A percentile compares a stretch with the other conserved stretches of the same genome.
Conservation (phyloP, 2,888 invertebrate species). For the Drepanosiphum platanoidis region DNA sequence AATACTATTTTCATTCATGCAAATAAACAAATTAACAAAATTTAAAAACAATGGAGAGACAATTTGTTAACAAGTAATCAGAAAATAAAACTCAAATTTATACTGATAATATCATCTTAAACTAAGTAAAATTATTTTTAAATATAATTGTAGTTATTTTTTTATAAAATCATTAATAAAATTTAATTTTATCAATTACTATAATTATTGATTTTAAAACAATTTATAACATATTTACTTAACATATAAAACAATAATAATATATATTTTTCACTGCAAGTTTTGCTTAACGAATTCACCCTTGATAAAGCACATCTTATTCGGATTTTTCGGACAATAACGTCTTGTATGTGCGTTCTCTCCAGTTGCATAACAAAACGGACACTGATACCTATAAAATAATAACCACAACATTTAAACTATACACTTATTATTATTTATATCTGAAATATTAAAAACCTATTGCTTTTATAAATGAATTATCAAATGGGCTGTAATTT, state of each 20-base stretch:
- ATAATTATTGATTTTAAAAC: conserved; percentile 58
- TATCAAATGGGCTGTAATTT: too few relatives aligned
- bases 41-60: conserved; percentile 53
- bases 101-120: conserved; percentile 59
- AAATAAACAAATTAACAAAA: conserved; percentile 50
- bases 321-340: conserved; percentile 73
- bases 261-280: conserved; percentile 48
- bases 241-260: conserved; percentile 54
- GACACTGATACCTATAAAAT: conserved; percentile 75
- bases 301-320: conserved; percentile 60
- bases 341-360: conserved; percentile 80
- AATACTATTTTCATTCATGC: conserved; percentile 59
- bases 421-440: too few relatives aligned
- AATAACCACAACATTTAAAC: neutral
- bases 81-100: conserved; percentile 60
- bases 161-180: conserved; percentile 50
- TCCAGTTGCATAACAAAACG: conserved; percentile 76
- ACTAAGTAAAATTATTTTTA: conserved; percentile 52
- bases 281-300: conserved; percentile 56
- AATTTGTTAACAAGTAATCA: conserved; percentile 48
- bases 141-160: conserved; percentile 50
- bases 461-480: too few relatives aligned
- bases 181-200: conserved; percentile 45
- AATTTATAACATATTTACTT: conserved; percentile 44
- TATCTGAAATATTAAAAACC: too few relatives aligned